phyloP scores from a whole-genome alignment of 2,113 vertebrate species.

The Panurus biarmicus region DNA sequence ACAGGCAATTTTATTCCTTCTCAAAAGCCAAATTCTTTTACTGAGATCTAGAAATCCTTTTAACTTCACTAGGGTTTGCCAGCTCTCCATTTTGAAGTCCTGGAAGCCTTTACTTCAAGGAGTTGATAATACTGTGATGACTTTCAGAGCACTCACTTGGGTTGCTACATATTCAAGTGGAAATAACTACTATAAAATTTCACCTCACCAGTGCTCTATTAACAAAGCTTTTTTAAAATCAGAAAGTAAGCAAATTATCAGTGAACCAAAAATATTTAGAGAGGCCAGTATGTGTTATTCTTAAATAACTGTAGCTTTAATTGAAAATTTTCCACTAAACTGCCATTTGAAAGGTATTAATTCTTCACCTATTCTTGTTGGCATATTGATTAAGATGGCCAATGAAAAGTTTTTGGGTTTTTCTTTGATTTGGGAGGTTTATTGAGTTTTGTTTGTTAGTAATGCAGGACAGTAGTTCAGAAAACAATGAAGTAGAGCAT shows the following conservation, averaged over 20 bases:
- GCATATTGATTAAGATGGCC: background rate
- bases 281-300: background rate
- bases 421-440: background rate
- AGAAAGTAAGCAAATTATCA: background rate
- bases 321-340: background rate
- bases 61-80: background rate
- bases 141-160: background rate
- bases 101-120: background rate
- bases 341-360: background rate
- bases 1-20: background rate
- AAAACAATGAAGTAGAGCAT: background rate
- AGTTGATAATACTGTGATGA: background rate
- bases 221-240: background rate
- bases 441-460: background rate
- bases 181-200: background rate
- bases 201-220: background rate
- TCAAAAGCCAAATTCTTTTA: background rate
- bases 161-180: background rate
- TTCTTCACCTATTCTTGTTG: background rate
- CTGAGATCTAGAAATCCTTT: background rate
- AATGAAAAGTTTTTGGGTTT: accelerated
- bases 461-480: background rate
- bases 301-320: background rate
- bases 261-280: background rate
- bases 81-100: background rate